Percentiles rank a stretch among this genome's conserved stretches.
phyloP scores from a whole-genome alignment of 30 jellyfish, hydroid and myxozoan genomes.

The Rhopilema esculentum region DNA sequence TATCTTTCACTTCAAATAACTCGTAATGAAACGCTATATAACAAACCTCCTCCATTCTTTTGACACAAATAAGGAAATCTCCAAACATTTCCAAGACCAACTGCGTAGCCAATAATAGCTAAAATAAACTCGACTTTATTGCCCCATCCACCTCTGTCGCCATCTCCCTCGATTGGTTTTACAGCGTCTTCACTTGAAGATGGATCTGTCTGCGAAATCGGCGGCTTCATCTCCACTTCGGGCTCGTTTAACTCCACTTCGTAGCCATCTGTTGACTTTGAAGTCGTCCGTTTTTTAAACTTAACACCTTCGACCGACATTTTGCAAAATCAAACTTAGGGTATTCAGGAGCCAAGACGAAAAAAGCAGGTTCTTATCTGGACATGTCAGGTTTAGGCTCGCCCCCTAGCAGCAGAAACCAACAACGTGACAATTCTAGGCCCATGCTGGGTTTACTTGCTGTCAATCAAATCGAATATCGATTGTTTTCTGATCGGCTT shows the following conservation, averaged over 20 bases:
- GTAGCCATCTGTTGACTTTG: constrained; percentile 9
- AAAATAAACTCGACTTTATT: constrained; percentile 85
- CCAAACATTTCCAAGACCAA: constrained; percentile 98
- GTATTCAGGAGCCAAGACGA: background rate
- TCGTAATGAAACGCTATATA: background rate
- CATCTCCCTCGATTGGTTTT: constrained; percentile 53
- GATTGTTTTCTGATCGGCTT: background rate
- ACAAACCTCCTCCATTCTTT: constrained; percentile 96
- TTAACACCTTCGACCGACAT: constrained; percentile 68
- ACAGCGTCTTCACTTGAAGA: constrained; percentile 67
- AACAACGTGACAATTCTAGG: constrained; percentile 52
- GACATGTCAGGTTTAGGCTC: background rate
- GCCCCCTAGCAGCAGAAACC: constrained; percentile 25
- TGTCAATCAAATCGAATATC: constrained; percentile 46
- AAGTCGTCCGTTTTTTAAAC: constrained; percentile 43
- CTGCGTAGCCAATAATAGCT: constrained; percentile 95
- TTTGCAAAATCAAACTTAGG: background rate
- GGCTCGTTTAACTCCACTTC: constrained; percentile 68
- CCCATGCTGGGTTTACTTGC: constrained; percentile 68
- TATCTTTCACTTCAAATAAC: background rate
- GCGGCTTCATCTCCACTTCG: constrained; percentile 50
- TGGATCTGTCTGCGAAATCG: constrained; percentile 49
- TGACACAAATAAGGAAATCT: constrained; percentile 90
- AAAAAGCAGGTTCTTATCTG: background rate
- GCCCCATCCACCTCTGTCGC: constrained; percentile 92